Evolutionary conservation across 2,888 invertebrate species (phyloP), one percentile per base, ranked within the genome.

Genomic region (Ecliptopera silaceata): DNA sequence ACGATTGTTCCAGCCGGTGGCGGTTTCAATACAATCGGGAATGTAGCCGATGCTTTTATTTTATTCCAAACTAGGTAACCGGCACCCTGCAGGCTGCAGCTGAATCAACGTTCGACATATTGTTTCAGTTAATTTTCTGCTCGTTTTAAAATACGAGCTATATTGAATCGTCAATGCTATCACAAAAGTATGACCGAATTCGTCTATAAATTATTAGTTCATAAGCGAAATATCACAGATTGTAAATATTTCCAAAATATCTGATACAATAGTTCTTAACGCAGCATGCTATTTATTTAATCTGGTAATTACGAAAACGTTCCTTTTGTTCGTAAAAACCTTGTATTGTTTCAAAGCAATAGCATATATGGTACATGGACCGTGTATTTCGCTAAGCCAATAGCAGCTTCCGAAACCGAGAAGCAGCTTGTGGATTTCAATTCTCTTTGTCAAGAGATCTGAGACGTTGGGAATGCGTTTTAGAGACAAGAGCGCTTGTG

Each of bases 381-480:
- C 56, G 60, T 64, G 73, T 72, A 73, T 72, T 69, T 69, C 61
- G 70, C 63, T 79, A 77, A 82, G 79, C 81, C 74, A 71, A 71
- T 69, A 64, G 71, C 71, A 77, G 77, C 71, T 74, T 65, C 71
- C 74, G 68, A 72, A 72, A 74, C 74, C 73, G 74, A 74, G 75
- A 75, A 80, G 79, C 69, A 71, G 73, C 79, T 82, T 79, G 79
- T 71, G 80, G 81, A 80, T 80, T 83, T 81, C 80, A 79, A 79
- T 80, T 82, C 75, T 74, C 78, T 80, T 79, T 79, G 77, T 81
- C 77, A 78, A 77, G 78, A 72, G 73, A 69, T 68, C 76, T 69
- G 74, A 77, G 77, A 75, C 74, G 74, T 72, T 63, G 71, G 71
- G 72, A 79, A 79, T 77, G 77, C 75, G 74, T 82, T 78, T 66